phyloP scores from a whole-genome alignment of 2,113 vertebrate species.

The Arvicanthis niloticus region DNA sequence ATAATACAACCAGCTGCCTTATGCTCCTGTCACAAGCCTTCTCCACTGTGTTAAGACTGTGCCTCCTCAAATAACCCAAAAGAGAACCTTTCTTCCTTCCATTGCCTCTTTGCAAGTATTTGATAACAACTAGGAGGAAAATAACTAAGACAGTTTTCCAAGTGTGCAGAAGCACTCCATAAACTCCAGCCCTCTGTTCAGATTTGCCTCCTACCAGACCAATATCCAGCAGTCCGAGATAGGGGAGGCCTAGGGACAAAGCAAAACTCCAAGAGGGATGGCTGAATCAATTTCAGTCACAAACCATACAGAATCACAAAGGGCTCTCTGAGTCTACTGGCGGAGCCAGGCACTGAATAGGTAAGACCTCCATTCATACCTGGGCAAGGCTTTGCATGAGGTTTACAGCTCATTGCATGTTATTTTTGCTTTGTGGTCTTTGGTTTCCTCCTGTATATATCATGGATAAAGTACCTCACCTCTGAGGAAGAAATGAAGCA shows the following conservation, averaged over 20 bases:
- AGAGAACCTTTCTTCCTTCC: neutral
- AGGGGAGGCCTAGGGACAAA: neutral
- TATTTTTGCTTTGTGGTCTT: neutral
- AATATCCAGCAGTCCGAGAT: neutral
- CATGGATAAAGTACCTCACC: neutral
- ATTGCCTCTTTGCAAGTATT: neutral
- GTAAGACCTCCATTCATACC: neutral
- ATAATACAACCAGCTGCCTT: neutral
- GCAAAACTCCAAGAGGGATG: neutral
- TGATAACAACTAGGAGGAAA: neutral
- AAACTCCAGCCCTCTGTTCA: neutral
- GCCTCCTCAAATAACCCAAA: neutral
- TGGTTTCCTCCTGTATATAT: constrained; percentile 15
- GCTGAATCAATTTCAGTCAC: neutral
- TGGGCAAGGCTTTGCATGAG: neutral
- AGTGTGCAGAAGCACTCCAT: neutral
- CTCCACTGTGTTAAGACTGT: neutral
- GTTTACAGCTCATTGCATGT: neutral
- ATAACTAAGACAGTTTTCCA: neutral
- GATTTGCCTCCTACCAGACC: neutral
- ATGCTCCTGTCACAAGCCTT: no score
- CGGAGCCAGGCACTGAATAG: neutral
- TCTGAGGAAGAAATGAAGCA: neutral
- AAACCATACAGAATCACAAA: neutral
- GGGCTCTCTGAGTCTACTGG: neutral